A percentile compares a stretch with the other conserved stretches of the same genome.
These are phyloP conservation scores for Tortricodes alternella DNA, from an alignment of 2,888 invertebrate genomes.

Conservation along the genomic window DNA sequence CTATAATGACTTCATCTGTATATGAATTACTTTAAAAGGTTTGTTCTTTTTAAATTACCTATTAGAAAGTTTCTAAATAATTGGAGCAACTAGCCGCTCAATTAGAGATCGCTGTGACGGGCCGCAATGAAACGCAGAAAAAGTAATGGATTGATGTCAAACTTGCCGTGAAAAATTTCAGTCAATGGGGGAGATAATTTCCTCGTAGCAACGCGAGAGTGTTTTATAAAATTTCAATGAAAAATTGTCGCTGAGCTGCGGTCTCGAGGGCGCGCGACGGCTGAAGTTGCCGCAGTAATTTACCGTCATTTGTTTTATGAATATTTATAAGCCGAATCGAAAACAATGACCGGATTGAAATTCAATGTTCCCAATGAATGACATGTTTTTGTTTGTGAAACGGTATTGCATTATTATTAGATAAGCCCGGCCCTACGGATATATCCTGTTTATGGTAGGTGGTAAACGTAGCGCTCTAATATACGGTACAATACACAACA, in stretches of 20 bases:
- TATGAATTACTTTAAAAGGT: no score
- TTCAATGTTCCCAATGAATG: conserved; percentile 51
- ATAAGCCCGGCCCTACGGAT: conserved; percentile 11
- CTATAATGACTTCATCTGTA: no score
- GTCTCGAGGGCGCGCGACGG: conserved; percentile 51
- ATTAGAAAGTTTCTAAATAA: neutral
- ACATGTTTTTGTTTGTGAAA: conserved; percentile 48
- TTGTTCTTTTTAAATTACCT: no score
- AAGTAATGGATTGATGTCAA: conserved; percentile 79
- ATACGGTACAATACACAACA: conserved; percentile 26
- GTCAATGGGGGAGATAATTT: conserved; percentile 80
- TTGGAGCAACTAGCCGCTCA: neutral
- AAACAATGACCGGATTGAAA: conserved; percentile 68
- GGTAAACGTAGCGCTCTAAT: conserved; percentile 15
- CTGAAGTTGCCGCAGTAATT: conserved; percentile 59
- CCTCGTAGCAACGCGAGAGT: conserved; percentile 61
- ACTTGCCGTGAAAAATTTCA: conserved; percentile 78
- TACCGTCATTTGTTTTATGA: conserved; percentile 72
- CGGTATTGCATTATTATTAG: conserved; percentile 20
- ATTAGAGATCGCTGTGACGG: conserved; percentile 59
- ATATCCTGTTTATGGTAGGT: conserved; percentile 1
- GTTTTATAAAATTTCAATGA: conserved; percentile 72
- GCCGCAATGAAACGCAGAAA: conserved; percentile 73
- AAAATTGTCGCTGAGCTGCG: conserved; percentile 57
- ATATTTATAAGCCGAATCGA: conserved; percentile 69